A percentile compares a stretch with the other conserved stretches of the same genome.
These are phyloP conservation scores for Amblyteles armatorius DNA, from an alignment of 2,888 invertebrate genomes.

Conservation along the genomic window DNA sequence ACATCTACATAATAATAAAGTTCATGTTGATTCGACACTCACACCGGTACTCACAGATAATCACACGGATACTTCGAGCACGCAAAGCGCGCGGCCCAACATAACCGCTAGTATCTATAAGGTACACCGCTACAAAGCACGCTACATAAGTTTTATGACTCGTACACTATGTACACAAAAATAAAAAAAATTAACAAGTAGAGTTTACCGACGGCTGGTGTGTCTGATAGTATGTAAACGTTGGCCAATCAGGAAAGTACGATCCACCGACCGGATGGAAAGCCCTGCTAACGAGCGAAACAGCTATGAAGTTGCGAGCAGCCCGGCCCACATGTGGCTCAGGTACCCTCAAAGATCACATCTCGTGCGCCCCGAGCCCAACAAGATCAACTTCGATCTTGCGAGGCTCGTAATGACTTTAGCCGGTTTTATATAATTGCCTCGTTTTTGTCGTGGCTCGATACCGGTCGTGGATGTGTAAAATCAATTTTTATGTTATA, in stretches of 20 bases:
- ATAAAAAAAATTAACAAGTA: slow-evolving; percentile 47
- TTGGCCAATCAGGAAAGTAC: slow-evolving; percentile 85
- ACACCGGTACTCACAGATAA: too few relatives aligned
- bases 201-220: slow-evolving; percentile 64
- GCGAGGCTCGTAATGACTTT: slow-evolving; percentile 57
- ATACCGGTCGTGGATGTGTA: slow-evolving; percentile 68
- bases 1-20: too few relatives aligned
- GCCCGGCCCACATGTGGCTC: slow-evolving; percentile 83
- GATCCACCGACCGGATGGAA: slow-evolving; percentile 87
- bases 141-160: neutral
- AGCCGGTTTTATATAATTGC: slow-evolving; percentile 71
- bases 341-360: slow-evolving; percentile 82
- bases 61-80: too few relatives aligned
- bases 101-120: neutral
- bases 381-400: slow-evolving; percentile 64
- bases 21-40: too few relatives aligned
- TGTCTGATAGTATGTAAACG: slow-evolving; percentile 71
- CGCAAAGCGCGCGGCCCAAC: too few relatives aligned
- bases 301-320: slow-evolving; percentile 83
- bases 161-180: slow-evolving; percentile 44
- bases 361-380: slow-evolving; percentile 69
- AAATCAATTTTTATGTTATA: slow-evolving; percentile 1
- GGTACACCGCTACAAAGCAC: slow-evolving; percentile 18
- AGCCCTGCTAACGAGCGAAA: slow-evolving; percentile 83
- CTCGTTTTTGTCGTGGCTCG: slow-evolving; percentile 73